Evolutionary conservation across 2,113 vertebrate species (phyloP).

Genomic region (Origma solitaria): DNA sequence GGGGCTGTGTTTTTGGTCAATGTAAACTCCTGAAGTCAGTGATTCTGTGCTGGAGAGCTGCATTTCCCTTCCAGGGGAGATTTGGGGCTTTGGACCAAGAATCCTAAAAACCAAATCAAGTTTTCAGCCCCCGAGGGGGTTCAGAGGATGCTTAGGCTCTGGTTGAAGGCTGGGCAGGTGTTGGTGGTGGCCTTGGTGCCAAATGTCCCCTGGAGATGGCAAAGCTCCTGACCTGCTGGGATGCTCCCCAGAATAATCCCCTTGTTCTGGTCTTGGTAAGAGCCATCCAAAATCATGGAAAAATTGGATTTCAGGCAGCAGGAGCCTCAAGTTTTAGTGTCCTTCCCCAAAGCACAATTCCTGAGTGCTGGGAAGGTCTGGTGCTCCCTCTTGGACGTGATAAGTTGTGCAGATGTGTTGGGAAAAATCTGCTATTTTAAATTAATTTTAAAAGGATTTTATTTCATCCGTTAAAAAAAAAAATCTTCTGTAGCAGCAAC

Average conservation of each 20-base stretch:
- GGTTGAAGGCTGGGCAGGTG: neutral
- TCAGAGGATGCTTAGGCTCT: too few relatives aligned
- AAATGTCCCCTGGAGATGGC: fast-evolving
- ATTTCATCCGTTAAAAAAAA: neutral
- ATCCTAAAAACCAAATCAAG: neutral
- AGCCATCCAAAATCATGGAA: fast-evolving
- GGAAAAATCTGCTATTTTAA: neutral
- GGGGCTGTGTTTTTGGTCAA: fast-evolving
- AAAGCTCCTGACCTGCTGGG: neutral
- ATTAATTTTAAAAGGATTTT: neutral
- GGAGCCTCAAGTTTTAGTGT: neutral
- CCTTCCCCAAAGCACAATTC: fast-evolving
- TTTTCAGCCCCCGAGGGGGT: neutral
- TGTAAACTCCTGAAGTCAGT: neutral
- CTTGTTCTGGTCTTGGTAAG: neutral
- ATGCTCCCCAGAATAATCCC: fast-evolving
- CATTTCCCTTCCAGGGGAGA: neutral
- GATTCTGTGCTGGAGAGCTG: neutral
- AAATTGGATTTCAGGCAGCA: neutral
- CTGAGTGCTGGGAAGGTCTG: fast-evolving
- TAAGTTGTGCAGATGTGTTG: neutral
- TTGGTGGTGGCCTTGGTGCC: neutral
- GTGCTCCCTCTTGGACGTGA: fast-evolving
- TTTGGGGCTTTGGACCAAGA: neutral
- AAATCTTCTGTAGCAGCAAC: neutral